Evolutionary conservation across 2,888 invertebrate species (phyloP).

Genomic region (Melieria crassipennis): DNA sequence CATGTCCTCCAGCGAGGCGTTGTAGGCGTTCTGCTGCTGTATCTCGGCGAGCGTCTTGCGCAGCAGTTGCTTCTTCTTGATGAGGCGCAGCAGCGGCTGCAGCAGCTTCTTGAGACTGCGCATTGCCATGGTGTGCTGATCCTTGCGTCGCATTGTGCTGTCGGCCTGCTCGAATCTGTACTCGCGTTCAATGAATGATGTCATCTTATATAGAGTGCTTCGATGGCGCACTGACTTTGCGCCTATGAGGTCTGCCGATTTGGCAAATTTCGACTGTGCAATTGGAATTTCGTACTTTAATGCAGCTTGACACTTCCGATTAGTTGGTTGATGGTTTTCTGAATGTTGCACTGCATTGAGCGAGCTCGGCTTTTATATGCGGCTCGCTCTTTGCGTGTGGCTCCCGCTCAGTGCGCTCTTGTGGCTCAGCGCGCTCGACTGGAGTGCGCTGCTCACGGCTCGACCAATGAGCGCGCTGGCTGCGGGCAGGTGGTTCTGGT

Average conservation of each 20-base stretch:
- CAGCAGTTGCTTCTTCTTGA: constrained; percentile 59
- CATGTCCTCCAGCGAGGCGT: constrained; percentile 62
- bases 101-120: constrained; percentile 59
- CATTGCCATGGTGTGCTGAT: constrained; percentile 60
- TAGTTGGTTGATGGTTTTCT: constrained; percentile 10
- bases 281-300: background rate
- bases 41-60: constrained; percentile 60
- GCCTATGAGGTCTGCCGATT: background rate
- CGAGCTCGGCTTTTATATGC: constrained; percentile 14
- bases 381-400: constrained; percentile 1
- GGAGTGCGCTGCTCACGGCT: background rate
- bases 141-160: constrained; percentile 48
- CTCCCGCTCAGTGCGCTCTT: background rate
- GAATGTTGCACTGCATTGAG: background rate
- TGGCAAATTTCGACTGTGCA: background rate
- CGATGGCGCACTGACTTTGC: background rate
- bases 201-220: constrained; percentile 9
- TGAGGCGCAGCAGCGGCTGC: constrained; percentile 60
- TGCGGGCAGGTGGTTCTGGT: constrained; percentile 29
- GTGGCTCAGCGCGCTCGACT: constrained; percentile 1
- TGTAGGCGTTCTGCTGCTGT: constrained; percentile 59
- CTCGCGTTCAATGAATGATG: constrained; percentile 62
- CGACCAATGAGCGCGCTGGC: constrained; percentile 21
- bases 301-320: background rate
- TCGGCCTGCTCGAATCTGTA: constrained; percentile 60